Percentiles rank a stretch among this genome's conserved stretches.
These are phyloP conservation scores for Lophotis ruficrista DNA, from an alignment of 2,113 vertebrate genomes.

Conservation along the genomic window DNA sequence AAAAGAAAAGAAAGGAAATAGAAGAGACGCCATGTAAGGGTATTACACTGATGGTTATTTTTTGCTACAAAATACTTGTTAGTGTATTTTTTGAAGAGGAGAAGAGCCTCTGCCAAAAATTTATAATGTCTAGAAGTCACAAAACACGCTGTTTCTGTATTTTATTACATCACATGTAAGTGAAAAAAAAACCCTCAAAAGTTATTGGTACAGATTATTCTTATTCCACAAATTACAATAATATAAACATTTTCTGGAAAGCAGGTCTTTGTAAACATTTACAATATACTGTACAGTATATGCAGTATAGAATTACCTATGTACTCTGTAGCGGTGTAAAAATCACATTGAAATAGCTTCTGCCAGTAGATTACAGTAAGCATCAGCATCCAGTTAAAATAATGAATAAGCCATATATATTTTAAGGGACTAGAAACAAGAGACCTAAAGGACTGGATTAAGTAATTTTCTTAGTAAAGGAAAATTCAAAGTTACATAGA, in stretches of 20 bases:
- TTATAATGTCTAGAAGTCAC: not conserved
- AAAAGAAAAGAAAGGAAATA: not conserved
- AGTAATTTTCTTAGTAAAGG: not conserved
- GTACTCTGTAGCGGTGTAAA: not conserved
- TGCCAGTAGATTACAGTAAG: not conserved
- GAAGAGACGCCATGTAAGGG: not conserved
- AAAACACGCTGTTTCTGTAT: not conserved
- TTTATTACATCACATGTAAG: not conserved
- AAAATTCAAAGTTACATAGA: not conserved
- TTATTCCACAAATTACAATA: not conserved
- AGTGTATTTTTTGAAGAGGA: not conserved
- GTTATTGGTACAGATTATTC: not conserved
- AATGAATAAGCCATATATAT: not conserved
- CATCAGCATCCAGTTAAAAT: not conserved
- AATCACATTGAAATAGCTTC: not conserved
- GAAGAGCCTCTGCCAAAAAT: not conserved
- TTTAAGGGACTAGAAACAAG: not conserved
- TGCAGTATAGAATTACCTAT: not conserved
- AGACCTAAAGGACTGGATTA: not conserved
- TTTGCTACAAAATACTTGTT: constrained; percentile 30
- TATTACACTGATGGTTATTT: not conserved
- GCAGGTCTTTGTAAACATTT: not conserved
- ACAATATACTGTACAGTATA: not conserved
- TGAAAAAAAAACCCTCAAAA: not conserved
- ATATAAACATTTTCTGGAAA: not conserved